phyloP scores from a whole-genome alignment of 2,888 invertebrate species.

The Latrodectus elegans region DNA sequence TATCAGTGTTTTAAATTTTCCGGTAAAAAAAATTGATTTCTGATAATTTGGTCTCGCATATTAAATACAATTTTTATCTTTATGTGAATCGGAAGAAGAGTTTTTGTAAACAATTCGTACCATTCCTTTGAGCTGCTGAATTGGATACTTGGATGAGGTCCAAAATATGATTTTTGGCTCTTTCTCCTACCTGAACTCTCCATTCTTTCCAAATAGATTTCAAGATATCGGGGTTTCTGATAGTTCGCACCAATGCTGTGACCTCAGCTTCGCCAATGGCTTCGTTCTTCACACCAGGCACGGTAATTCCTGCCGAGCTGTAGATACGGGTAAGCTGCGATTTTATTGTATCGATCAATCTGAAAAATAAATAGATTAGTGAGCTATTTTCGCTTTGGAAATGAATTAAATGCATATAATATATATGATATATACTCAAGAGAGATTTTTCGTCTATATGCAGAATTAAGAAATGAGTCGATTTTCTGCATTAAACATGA shows the following conservation, averaged over 20 bases:
- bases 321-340: constrained; percentile 27
- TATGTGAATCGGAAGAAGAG: too few species aligned
- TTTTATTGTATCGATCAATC: constrained; percentile 27
- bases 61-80: background rate
- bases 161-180: constrained; percentile 12
- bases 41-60: background rate
- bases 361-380: background rate
- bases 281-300: constrained; percentile 7
- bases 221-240: constrained; percentile 37
- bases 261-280: constrained; percentile 50
- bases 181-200: constrained; percentile 34
- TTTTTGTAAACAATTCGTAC: too few species aligned
- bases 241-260: constrained; percentile 12
- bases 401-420: too few species aligned
- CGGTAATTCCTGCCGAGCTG: constrained; percentile 34
- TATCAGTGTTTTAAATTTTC: background rate
- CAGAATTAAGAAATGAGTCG: too few species aligned
- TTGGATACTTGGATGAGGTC: constrained; percentile 41
- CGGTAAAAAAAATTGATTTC: background rate
- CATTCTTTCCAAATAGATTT: constrained; percentile 54
- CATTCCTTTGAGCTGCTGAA: constrained; percentile 48
- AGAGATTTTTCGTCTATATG: too few species aligned
- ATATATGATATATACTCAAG: too few species aligned
- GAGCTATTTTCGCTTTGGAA: too few species aligned
- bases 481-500: too few species aligned